These are phyloP conservation scores for Melanostoma scalare DNA, from an alignment of 2,888 invertebrate genomes.

Conservation along the genomic window DNA sequence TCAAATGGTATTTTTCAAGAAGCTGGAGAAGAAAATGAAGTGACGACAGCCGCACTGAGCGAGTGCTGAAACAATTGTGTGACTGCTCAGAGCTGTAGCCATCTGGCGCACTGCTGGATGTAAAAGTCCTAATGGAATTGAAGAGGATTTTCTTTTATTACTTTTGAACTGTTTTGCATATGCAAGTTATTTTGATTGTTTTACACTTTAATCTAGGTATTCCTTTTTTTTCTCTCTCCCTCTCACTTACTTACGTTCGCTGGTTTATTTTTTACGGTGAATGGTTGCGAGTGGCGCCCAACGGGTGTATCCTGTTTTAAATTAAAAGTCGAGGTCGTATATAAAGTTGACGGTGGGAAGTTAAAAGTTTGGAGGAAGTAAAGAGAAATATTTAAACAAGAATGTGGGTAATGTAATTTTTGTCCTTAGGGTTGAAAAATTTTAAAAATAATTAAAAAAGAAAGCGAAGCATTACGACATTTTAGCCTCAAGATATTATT, in stretches of 20 bases:
- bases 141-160: conserved; percentile 59
- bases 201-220: conserved; percentile 47
- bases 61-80: neutral
- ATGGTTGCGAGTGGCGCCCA: conserved; percentile 25
- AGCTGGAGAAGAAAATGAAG: conserved; percentile 20
- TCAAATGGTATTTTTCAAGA: conserved; percentile 6
- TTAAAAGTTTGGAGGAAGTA: neutral
- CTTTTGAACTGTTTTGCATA: conserved; percentile 50
- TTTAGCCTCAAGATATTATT: neutral
- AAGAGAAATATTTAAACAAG: conserved; percentile 26
- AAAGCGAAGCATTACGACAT: neutral
- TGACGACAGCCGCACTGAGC: conserved; percentile 1
- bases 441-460: conserved; percentile 3
- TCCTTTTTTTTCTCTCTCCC: neutral
- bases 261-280: neutral
- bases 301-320: conserved; percentile 41
- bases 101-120: neutral
- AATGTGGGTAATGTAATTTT: conserved; percentile 9
- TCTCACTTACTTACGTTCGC: neutral
- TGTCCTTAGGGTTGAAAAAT: neutral
- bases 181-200: conserved; percentile 54
- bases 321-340: conserved; percentile 46
- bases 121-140: conserved; percentile 58
- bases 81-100: conserved; percentile 5
- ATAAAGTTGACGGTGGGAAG: neutral